Base-by-base conservation (phyloP, 53 echinoderm and acorn worm genomes). In the Holothuria scabra region DNA sequence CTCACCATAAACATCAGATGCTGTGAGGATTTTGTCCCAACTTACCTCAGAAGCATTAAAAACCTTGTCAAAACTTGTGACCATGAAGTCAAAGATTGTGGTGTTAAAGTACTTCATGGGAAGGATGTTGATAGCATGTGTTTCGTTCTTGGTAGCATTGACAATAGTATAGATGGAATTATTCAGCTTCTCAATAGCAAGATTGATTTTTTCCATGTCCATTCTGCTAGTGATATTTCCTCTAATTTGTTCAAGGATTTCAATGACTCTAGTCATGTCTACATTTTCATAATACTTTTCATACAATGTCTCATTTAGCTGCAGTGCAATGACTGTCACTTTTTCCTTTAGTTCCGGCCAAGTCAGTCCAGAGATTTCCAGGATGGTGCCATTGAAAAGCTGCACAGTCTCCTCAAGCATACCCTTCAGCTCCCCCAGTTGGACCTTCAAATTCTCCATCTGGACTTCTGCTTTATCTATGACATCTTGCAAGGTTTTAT, bases 51-150 rank as follows among this genome's bases (percentile, higher is more conserved):
- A 88, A 19, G 69, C 44, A 65, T 78, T 72, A 57, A 88, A 56
- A 29, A 90, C 84, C 66, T 90, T 87, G 79, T 87, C 76, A 28
- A 89, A 46, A 68, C 46, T 66, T 38, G 79, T 63, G 32, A 79
- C 64, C 14, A 84, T 63, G 22, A 89, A 66, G 32, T 89, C 80
- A 60, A 61, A 89, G 62, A 89, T 85, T 34, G 89, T 89, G 25
- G 58, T 85, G 25, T 89, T 81, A 72, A 85, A 80, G 79, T 87
- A 93, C 74, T 70, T 90, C 67, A 93, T 59, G 59, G 90, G 85
- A 30, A 93, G 87, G 59, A 80, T 64, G 90, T 93, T 93, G 85
- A 93, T 75, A 19, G 78, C 81, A 74, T 87, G 86, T 22, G 83
- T 87, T 75, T 87, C 83, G 33, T 93, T 84, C 87, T 87, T 93